Percentiles rank a stretch among this genome's conserved stretches.
Evolutionary conservation across 2,888 invertebrate genomes (phyloP).

Genomic region (Apodemia zela): DNA sequence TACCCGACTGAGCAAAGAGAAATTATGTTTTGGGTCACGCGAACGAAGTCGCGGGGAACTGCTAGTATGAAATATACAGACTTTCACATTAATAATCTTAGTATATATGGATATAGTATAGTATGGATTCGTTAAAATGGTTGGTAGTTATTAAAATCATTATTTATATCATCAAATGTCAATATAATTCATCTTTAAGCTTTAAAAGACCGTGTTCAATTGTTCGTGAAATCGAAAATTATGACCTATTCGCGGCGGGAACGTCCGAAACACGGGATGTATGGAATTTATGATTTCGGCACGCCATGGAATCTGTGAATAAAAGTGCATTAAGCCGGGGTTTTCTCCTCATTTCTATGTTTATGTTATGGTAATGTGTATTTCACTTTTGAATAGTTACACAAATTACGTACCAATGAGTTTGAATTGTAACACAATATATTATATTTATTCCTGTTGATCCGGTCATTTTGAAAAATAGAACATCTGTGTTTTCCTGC

Average conservation of each 20-base stretch:
- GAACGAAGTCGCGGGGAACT: no score
- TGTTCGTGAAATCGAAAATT: conserved; percentile 75
- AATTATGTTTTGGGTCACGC: no score
- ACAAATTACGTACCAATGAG: neutral
- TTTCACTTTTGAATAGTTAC: neutral
- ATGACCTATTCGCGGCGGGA: conserved; percentile 54
- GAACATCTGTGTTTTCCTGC: no score
- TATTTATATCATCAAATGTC: neutral
- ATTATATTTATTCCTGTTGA: no score
- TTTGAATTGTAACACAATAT: neutral
- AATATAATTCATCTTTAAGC: conserved; percentile 30
- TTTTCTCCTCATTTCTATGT: conserved; percentile 9
- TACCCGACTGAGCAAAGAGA: no score
- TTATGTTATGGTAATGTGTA: conserved; percentile 6
- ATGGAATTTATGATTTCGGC: conserved; percentile 51
- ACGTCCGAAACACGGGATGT: conserved; percentile 51
- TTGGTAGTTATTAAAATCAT: neutral
- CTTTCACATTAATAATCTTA: no score
- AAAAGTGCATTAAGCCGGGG: conserved; percentile 21
- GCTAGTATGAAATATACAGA: no score
- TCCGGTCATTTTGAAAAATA: no score
- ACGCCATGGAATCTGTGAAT: conserved; percentile 28
- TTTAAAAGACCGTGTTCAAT: conserved; percentile 60
- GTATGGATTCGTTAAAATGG: neutral
- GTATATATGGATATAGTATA: no score